These are phyloP conservation scores for Pygoscelis antarcticus DNA, from an alignment of 2,113 vertebrate genomes.

Conservation along the genomic window DNA sequence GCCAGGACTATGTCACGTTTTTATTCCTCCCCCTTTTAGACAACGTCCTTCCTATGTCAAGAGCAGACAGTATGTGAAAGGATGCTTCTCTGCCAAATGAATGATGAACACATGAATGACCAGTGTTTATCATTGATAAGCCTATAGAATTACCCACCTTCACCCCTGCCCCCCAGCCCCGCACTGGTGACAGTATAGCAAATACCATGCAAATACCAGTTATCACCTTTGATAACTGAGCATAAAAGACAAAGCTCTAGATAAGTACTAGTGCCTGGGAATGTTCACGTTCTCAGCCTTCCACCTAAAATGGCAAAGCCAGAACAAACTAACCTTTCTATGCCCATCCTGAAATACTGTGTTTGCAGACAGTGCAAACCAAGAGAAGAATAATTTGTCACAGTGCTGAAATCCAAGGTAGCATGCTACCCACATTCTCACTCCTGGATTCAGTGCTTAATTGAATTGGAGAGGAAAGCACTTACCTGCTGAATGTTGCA, in stretches of 20 bases:
- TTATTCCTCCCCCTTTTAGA: background rate
- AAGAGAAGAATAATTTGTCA: background rate
- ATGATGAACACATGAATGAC: background rate
- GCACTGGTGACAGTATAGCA: background rate
- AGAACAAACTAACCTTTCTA: background rate
- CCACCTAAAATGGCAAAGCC: background rate
- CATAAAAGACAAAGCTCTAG: background rate
- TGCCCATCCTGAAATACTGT: background rate
- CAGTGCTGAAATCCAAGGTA: background rate
- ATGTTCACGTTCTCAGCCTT: background rate
- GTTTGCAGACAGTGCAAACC: background rate
- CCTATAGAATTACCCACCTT: background rate
- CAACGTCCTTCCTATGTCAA: constrained; percentile 18
- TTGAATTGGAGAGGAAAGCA: background rate
- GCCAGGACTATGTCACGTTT: background rate
- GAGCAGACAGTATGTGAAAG: background rate
- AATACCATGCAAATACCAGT: background rate
- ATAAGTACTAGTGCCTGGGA: background rate
- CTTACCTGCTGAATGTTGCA: background rate
- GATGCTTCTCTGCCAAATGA: background rate
- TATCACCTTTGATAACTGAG: background rate
- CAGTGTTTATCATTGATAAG: constrained; percentile 44
- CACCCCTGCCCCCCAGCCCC: fast-evolving
- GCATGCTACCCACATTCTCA: background rate
- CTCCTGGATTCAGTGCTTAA: background rate